Evolutionary conservation across 2,888 invertebrate species (phyloP).

Genomic region (Cartodere bifasciata): DNA sequence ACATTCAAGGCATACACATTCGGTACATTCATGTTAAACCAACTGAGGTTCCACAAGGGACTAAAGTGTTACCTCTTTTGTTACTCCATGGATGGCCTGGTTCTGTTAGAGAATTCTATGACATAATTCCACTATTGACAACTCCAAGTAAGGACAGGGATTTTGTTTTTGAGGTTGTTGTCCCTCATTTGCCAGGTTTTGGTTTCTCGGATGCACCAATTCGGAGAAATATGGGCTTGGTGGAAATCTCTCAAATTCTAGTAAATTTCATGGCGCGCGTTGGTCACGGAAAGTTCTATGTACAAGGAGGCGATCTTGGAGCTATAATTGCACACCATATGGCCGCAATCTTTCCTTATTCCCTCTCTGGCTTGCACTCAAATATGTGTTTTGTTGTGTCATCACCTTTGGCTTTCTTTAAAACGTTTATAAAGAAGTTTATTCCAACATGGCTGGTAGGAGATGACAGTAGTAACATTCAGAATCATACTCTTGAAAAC

Average conservation of each 20-base stretch:
- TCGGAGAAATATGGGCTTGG: slow-evolving; percentile 45
- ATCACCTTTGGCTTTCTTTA: slow-evolving; percentile 28
- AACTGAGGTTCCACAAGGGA: slow-evolving; percentile 19
- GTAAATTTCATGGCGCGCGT: slow-evolving; percentile 58
- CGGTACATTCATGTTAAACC: slow-evolving; percentile 58
- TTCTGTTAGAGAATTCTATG: slow-evolving; percentile 69
- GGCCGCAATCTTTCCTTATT: slow-evolving; percentile 48
- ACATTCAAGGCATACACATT: slow-evolving; percentile 55
- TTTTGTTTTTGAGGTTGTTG: slow-evolving; percentile 54
- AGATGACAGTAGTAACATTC: slow-evolving; percentile 34
- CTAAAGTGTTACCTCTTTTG: slow-evolving; percentile 51
- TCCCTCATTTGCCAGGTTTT: slow-evolving; percentile 41
- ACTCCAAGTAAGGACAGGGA: slow-evolving; percentile 38
- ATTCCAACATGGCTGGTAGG: slow-evolving; percentile 45
- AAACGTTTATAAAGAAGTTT: slow-evolving; percentile 35
- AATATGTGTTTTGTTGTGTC: slow-evolving; percentile 38
- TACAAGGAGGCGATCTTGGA: slow-evolving; percentile 81
- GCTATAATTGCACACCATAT: slow-evolving; percentile 47
- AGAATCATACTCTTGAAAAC: slow-evolving; percentile 40
- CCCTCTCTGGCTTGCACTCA: slow-evolving; percentile 42
- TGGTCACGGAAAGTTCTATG: slow-evolving; percentile 51
- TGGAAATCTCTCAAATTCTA: slow-evolving; percentile 45
- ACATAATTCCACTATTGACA: slow-evolving; percentile 51
- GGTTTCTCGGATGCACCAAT: slow-evolving; percentile 42
- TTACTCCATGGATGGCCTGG: slow-evolving; percentile 89